Conservation (phyloP, 2,888 invertebrate genomes). For the Agrochola litura region DNA sequence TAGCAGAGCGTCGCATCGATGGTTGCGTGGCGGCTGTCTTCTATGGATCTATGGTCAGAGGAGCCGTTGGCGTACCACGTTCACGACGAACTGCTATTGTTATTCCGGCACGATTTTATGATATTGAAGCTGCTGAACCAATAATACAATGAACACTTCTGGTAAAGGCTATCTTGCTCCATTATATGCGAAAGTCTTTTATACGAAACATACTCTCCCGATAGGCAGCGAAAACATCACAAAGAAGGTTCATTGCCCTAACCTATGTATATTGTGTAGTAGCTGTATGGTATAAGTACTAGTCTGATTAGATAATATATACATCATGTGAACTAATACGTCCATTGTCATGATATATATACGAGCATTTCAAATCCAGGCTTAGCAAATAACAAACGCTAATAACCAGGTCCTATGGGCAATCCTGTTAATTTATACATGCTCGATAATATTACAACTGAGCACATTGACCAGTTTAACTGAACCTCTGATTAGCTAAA, state of each 20-base stretch:
- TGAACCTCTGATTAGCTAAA: constrained; percentile 36
- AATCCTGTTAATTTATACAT: constrained; percentile 68
- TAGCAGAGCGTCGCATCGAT: background rate
- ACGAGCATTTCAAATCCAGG: constrained; percentile 31
- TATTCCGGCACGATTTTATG: background rate
- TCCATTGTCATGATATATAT: constrained; percentile 1
- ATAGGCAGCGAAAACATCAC: background rate
- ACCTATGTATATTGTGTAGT: background rate
- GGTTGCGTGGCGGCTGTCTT: background rate
- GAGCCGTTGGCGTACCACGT: background rate
- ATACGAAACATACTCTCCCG: background rate
- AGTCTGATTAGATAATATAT: constrained; percentile 14
- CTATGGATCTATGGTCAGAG: background rate
- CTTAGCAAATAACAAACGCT: constrained; percentile 63
- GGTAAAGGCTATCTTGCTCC: background rate
- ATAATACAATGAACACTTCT: background rate
- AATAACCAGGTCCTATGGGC: constrained; percentile 64
- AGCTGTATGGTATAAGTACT: background rate
- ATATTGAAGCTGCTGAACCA: background rate
- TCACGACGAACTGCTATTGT: background rate
- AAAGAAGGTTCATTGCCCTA: background rate
- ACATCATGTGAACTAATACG: constrained; percentile 1
- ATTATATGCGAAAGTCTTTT: background rate
- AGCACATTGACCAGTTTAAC: constrained; percentile 45
- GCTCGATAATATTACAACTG: constrained; percentile 63